Evolutionary conservation across 2,797 vertebrate species (phyloP).

Genomic region (Enteromius unitaeniatus): DNA sequence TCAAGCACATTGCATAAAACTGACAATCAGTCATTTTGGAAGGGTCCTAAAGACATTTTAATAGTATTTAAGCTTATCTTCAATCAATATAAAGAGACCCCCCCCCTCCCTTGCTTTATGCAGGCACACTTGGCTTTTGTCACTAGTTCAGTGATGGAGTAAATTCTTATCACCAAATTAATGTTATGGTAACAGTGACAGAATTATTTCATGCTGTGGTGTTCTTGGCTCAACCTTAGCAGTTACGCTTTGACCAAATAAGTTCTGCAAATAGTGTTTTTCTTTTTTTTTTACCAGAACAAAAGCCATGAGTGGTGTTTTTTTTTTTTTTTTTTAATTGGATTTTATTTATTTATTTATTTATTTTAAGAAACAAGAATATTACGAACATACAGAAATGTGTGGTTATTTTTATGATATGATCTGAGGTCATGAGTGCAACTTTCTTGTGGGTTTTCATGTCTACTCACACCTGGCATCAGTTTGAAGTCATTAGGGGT

Average conservation of each 20-base stretch:
- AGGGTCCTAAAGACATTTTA: neutral
- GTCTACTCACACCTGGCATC: slow-evolving; percentile 22
- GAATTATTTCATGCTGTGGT: slow-evolving; percentile 53
- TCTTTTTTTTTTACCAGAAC: neutral
- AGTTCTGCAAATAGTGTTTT: slow-evolving; percentile 8
- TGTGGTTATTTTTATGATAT: neutral
- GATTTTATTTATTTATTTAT: too few species aligned
- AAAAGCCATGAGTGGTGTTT: neutral
- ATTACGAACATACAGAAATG: neutral
- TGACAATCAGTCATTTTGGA: neutral
- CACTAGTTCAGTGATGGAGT: slow-evolving; percentile 24
- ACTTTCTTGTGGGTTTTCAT: slow-evolving; percentile 4
- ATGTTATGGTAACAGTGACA: slow-evolving; percentile 50
- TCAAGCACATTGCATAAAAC: neutral
- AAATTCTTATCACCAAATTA: slow-evolving; percentile 55
- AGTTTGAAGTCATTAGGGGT: neutral
- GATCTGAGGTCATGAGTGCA: neutral
- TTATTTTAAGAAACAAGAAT: neutral
- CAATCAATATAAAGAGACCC: neutral
- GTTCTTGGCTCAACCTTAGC: slow-evolving; percentile 46
- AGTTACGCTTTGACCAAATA: slow-evolving; percentile 23
- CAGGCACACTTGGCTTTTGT: slow-evolving; percentile 22
- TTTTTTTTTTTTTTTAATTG: neutral
- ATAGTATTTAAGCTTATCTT: neutral
- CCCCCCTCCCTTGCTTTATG: neutral